Base-by-base conservation (phyloP, 1,140 invertebrate species). In the Scaptomyza hsui region DNA sequence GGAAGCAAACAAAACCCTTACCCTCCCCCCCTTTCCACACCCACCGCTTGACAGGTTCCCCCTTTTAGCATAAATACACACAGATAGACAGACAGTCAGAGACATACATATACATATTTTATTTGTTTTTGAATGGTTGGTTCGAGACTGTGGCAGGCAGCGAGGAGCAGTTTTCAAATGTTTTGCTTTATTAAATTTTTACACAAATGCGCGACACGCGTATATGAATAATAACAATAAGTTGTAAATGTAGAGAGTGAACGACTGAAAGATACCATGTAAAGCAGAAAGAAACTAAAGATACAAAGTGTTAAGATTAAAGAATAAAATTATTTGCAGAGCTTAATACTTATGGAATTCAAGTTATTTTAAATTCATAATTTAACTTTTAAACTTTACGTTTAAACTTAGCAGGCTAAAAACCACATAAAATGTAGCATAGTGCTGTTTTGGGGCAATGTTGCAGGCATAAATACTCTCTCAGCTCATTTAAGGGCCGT, bases 171-270 rank as follows among this genome's bases (percentile, higher is more conserved):
- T 4, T 12, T 49, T n/a, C 57, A 65, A 67, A 67, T 81, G 76
- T 81, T 76, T 78, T 65, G 82, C 75, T 88, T 88, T 88, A 88
- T 88, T 88, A 88, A 88, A 88, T 88, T 88, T 88, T 82, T 82
- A 88, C 78, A 75, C 82, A 88, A 88, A 88, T 78, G 82, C 53
- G 62, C 64, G 78, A 82, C 75, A 88, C 82, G 65, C 82, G 74
- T 51, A 81, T 85, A 86, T 85, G 82, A 85, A 86, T 88, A 88
- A 88, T 67, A 88, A 75, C 60, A 80, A 60, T 45, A 52, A 59
- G 39, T 47, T 42, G 21, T 19, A 55, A 60, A 37, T 12, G 4
- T 10, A n/a, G 0, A 15, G 15, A 26, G 6, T 13, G 13, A 13
- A 41, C 12, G 47, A 62, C 59, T 52, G 4, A 7, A 15, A 62